Conservation (phyloP, 2,888 invertebrate species). For the Linyphia triangularis region DNA sequence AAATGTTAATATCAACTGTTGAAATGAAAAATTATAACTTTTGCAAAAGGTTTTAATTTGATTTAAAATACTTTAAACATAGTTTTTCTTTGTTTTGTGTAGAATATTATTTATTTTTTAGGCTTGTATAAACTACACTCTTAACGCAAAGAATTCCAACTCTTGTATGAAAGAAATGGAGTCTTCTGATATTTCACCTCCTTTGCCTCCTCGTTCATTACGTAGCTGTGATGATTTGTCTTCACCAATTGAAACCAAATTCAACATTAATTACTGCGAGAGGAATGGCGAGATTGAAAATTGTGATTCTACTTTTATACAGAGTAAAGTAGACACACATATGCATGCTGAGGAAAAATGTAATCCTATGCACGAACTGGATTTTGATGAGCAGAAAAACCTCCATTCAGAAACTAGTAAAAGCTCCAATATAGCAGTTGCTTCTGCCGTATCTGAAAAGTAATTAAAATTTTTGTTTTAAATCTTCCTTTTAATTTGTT, state of each 20-base stretch:
- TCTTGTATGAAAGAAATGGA: constrained; percentile 2
- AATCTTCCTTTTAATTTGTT: too few relatives aligned
- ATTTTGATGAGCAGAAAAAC: neutral
- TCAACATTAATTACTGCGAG: neutral
- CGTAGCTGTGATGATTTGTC: constrained; percentile 37
- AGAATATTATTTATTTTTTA: neutral
- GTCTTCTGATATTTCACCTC: constrained; percentile 45
- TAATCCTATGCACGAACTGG: neutral
- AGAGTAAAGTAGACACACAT: constrained; percentile 11
- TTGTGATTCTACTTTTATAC: neutral
- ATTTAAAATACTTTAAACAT: too few relatives aligned
- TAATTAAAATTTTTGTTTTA: neutral
- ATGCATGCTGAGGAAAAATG: neutral
- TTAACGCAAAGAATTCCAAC: neutral
- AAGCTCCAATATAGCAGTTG: neutral
- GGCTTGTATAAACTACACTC: neutral
- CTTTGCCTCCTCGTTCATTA: constrained; percentile 66
- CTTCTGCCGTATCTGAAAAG: constrained; percentile 34
- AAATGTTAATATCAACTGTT: too few relatives aligned
- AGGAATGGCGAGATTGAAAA: constrained; percentile 8
- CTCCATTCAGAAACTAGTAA: neutral
- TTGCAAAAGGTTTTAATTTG: too few relatives aligned
- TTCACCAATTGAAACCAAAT: neutral
- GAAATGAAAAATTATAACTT: too few relatives aligned
- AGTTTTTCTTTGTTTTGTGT: neutral